Evolutionary conservation across 2,113 vertebrate genomes (phyloP), one percentile per base, ranked within the genome.

Genomic region (Cebidichthys violaceus): DNA sequence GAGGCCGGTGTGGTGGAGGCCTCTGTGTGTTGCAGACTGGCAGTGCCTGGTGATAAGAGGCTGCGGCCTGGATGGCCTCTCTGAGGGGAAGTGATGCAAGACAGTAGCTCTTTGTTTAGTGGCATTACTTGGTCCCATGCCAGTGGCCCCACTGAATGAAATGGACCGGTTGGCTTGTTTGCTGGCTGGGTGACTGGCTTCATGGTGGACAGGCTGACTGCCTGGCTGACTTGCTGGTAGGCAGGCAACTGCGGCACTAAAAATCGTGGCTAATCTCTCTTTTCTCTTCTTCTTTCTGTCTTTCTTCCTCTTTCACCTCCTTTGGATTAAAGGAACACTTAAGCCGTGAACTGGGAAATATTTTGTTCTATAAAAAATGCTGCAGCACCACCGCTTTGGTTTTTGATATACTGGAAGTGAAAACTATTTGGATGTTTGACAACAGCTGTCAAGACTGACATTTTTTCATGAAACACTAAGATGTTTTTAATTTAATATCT

Each of bases 41-140:
- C 86, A 87, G 90, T 90, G 93, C 94, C 93, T 91, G 92, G 86
- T 90, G 94, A 95, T 95, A 95, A 95, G 93, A 90, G 84, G 88
- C 92, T 88, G 88, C 57, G 78, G 87, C 86, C 86, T 86, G 90
- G 86, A 88, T 70, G 83, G 91, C 87, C 86, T 89, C 90, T 90
- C 88, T 86, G 88, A 89, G 90, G 83, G 92, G 93, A 94, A 94
- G 90, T 94, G 94, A 94, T 95, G 93, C 92, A 94, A 93, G 93
- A 96, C 95, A 96, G 92, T 94, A 81, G 94, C 87, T 93, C 95
- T 95, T 96, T 96, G 95, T 96, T 94, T 90, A 60, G 92, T 86
- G 93, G 77, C 81, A 92, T 91, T 90, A 94, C 89, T 93, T 92
- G 92, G 94, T 93, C 90, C 91, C 88, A 37, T 94, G 94, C 93